phyloP scores from a whole-genome alignment of 2,888 invertebrate species.

The Mechanitis messenoides region DNA sequence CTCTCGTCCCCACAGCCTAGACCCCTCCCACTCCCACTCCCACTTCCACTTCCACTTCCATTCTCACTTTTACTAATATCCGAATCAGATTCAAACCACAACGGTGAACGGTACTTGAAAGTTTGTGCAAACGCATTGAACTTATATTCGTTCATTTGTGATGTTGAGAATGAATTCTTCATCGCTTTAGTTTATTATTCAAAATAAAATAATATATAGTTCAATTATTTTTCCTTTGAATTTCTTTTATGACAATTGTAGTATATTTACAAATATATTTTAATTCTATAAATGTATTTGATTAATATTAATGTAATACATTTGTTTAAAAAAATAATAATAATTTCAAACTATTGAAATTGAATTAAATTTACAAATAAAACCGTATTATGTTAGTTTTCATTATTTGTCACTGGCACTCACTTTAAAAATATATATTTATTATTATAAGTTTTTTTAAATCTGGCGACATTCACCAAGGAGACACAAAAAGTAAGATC shows the following conservation, averaged over 20 bases:
- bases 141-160: constrained; percentile 39
- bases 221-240: too few species aligned
- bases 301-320: too few species aligned
- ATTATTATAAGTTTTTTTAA: too few species aligned
- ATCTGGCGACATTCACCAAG: not conserved
- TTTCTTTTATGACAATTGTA: too few species aligned
- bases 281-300: too few species aligned
- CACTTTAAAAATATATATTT: too few species aligned
- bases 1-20: constrained; percentile 56
- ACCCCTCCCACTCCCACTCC: constrained; percentile 35
- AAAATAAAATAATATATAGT: not conserved
- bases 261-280: too few species aligned
- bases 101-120: constrained; percentile 68
- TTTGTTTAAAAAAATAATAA: too few species aligned
- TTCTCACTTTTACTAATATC: constrained; percentile 47
- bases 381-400: too few species aligned
- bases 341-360: too few species aligned
- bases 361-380: not conserved
- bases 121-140: constrained; percentile 63
- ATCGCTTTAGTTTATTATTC: constrained; percentile 13
- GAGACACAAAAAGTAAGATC: constrained; percentile 43
- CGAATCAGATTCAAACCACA: constrained; percentile 72
- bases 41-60: constrained; percentile 26
- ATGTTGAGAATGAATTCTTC: constrained; percentile 28
- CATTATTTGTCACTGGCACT: too few species aligned